Base-by-base conservation (phyloP, 1,140 invertebrate genomes). In the Carposina sasakii region DNA sequence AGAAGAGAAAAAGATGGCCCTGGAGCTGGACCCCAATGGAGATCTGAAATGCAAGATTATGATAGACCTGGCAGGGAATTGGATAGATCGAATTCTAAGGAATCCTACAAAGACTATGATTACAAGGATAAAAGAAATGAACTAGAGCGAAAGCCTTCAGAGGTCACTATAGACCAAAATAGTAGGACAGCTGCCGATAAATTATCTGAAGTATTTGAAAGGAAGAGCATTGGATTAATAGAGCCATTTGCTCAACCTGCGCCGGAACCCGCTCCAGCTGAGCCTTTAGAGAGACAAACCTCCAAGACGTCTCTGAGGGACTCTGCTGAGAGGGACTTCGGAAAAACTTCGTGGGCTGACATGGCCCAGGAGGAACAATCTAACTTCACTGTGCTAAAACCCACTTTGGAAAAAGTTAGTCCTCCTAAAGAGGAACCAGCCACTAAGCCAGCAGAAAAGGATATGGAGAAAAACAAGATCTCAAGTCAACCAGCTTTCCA, bases 41-140 rank as follows among this genome's bases (percentile, higher is more conserved):
- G 81, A 15, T 78, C 76, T 37, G 81, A 84, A 75, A 84, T 84
- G 81, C 81, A 84, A 63, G 81, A 84, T 57, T 81, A 81, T 56
- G 79, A 84, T 46, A 71, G 71, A 62, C 56, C 71, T 56, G 68
- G 63, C 4, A 66, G 81, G 16, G 85, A 86, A 21, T 61, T 85
- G 34, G 85, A 86, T 45, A 67, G 83, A 40, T 81, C 81, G 23
- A 85, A 75, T 61, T 85, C 84, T 40, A 79, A 85, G 65, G 78
- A 85, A 57, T 83, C 79, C 6, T 82, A 84, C 52, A 81, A 78
- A 53, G 76, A 81, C 30, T 74, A 71, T 46, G 81, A 84, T 19
- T 74, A 71, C 23, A 77, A 76, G 56, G 79, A 78, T 42, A 69
- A 72, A 56, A 75, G 76, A 62, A 77, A 59, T 64, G 82, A 85